Base-by-base conservation (phyloP, 2,797 vertebrate genomes). In the Bradypus variegatus region DNA sequence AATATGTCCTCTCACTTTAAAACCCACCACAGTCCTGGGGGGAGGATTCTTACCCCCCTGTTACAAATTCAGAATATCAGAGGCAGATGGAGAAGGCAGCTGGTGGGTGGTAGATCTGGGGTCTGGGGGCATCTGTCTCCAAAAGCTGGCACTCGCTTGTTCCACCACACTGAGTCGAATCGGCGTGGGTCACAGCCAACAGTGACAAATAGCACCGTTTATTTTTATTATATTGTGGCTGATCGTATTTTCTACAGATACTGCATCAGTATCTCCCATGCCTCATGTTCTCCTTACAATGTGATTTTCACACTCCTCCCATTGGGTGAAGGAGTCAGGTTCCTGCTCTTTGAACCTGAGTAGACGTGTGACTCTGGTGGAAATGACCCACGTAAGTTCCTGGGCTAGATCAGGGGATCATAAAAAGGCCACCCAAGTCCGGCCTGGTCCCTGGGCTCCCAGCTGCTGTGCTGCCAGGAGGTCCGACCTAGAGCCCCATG, bases 211-310 rank as follows among this genome's bases (percentile, higher is more conserved):
- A 5, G 50, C 18, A 8, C 64, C 12, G 0, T 48, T 9, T 3
- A 9, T 50, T n/a, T 10, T 58, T 58, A 5, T 36, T 18, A 36
- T 9, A 65, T 8, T 8, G 55, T 21, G 29, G 19, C 29, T 50
- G 60, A 31, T 5, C 4, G n/a, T 5, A 13, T 23, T 60, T 38
- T 67, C 21, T 5, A 21, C 36, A 62, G 84, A 25, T 6, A 2
- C 13, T 5, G 14, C 60, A 8, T 16, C 3, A 2, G 0, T 13
- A 2, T 5, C 45, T 78, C 36, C 50, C 13, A 1, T 31, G 58
- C 77, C 65, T 36, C 48, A 0, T 5, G 1, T 19, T 73, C 65
- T 36, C 62, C 70, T 55, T 53, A 41, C 2, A 15, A 15, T 15
- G 29, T 41, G 70, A 50, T 41, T 13, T 8, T 8, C 72, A 36